These are phyloP conservation scores for Terrapene triunguis DNA, from an alignment of 2,113 vertebrate genomes.

Conservation along the genomic window DNA sequence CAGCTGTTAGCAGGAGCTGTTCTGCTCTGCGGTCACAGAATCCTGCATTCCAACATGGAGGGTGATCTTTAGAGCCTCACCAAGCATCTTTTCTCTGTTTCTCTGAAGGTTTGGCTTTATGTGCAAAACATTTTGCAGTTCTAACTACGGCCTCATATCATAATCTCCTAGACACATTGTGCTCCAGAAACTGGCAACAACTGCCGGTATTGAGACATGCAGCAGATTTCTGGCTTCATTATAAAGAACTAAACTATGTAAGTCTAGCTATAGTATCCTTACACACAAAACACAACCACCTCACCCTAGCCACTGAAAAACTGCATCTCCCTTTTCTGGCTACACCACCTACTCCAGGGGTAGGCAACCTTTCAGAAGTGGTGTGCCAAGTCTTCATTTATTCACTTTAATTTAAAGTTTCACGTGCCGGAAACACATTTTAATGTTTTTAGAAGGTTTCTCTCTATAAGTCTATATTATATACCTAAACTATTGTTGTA, in stretches of 20 bases:
- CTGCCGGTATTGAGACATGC: background rate
- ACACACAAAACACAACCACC: background rate
- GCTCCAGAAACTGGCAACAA: constrained; percentile 20
- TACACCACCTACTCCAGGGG: background rate
- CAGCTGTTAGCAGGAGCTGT: constrained; percentile 7
- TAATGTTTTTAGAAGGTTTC: too few relatives aligned
- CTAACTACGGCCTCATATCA: background rate
- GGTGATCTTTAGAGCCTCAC: background rate
- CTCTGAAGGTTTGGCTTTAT: background rate
- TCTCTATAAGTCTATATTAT: too few relatives aligned
- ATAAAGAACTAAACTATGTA: constrained; percentile 14
- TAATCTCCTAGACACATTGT: background rate
- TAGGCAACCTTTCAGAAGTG: too few relatives aligned
- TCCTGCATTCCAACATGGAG: background rate
- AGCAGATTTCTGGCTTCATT: constrained; percentile 47
- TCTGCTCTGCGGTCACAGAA: background rate
- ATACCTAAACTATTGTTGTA: too few relatives aligned
- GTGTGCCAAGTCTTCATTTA: too few relatives aligned
- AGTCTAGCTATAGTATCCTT: background rate
- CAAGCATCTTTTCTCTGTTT: background rate
- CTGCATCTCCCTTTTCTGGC: background rate
- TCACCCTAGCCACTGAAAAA: background rate
- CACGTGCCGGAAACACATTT: too few relatives aligned
- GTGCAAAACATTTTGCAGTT: background rate
- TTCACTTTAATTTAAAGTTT: too few relatives aligned